A percentile compares a stretch with the other conserved stretches of the same genome.
These are phyloP conservation scores for Tetragnatha versicolor DNA, from an alignment of 1,140 invertebrate genomes.

Conservation along the genomic window DNA sequence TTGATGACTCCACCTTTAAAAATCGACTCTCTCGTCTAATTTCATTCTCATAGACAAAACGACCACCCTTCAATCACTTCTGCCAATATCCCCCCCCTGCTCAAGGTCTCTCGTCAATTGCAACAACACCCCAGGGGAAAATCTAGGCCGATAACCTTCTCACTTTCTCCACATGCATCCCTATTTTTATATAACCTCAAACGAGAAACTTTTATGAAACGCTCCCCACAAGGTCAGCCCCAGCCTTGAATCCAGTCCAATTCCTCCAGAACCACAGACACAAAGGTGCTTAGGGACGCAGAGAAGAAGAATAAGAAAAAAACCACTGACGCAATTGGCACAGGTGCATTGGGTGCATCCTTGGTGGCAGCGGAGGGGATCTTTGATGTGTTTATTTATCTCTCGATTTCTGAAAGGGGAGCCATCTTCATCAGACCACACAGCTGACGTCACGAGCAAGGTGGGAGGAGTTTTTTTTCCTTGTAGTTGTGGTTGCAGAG, in stretches of 20 bases:
- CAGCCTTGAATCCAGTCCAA: slow-evolving; percentile 37
- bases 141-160: neutral
- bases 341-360: slow-evolving; percentile 49
- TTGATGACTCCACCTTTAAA: too few species aligned
- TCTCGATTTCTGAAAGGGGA: slow-evolving; percentile 8
- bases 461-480: neutral
- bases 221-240: neutral
- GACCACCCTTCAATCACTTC: too few species aligned
- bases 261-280: slow-evolving; percentile 15
- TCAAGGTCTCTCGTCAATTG: too few species aligned
- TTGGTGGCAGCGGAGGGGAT: neutral
- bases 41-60: neutral
- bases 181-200: slow-evolving; percentile 11
- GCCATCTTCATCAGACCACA: neutral
- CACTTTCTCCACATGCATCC: neutral
- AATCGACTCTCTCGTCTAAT: neutral
- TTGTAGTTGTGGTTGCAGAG: neutral
- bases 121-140: too few species aligned
- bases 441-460: neutral
- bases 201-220: neutral
- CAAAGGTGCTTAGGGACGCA: slow-evolving; percentile 24
- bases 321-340: slow-evolving; percentile 47
- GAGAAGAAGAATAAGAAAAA: slow-evolving; percentile 3
- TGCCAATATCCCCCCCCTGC: too few species aligned
- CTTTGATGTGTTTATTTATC: slow-evolving; percentile 49